Evolutionary conservation across 2,113 vertebrate species (phyloP).

Genomic region (Mobula hypostoma): DNA sequence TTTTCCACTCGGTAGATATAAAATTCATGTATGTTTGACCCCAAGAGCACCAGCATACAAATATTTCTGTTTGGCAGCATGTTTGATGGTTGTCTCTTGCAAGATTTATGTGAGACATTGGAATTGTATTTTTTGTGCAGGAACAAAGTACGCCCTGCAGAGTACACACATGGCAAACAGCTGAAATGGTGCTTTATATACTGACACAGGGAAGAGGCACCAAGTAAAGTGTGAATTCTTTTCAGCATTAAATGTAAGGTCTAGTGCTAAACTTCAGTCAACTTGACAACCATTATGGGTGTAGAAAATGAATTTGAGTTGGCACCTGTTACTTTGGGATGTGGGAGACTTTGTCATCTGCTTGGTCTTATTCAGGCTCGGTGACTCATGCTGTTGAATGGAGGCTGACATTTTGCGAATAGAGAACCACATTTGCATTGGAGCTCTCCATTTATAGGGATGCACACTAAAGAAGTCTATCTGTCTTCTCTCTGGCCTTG

Average conservation of each 20-base stretch:
- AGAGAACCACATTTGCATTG: neutral
- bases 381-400: neutral
- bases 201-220: neutral
- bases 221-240: neutral
- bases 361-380: neutral
- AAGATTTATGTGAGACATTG: neutral
- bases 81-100: neutral
- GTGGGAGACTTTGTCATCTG: neutral
- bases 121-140: neutral
- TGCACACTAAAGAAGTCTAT: neutral
- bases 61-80: neutral
- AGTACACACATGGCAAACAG: neutral
- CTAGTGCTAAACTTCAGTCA: neutral
- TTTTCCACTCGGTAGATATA: neutral
- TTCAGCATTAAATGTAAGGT: neutral
- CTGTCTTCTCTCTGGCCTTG: neutral
- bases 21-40: neutral
- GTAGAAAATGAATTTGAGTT: neutral
- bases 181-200: neutral
- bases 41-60: neutral
- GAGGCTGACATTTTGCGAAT: neutral
- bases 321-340: neutral
- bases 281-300: neutral
- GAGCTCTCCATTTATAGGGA: neutral
- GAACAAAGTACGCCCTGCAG: neutral